phyloP scores from a whole-genome alignment of 2,797 vertebrate species.

The Anableps anableps region DNA sequence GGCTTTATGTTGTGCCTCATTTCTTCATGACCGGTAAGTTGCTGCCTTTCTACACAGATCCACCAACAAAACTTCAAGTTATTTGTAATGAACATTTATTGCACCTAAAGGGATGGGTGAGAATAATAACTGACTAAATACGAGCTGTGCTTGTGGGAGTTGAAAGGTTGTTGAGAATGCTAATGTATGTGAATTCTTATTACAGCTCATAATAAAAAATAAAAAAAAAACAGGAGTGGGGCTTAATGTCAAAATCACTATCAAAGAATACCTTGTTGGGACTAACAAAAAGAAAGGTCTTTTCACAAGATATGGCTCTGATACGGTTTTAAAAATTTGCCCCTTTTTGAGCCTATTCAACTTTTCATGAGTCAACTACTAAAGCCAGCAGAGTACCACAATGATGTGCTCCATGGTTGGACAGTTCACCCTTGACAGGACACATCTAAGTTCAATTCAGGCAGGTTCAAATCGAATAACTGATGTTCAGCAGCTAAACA shows the following conservation, averaged over 20 bases:
- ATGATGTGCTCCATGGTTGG: not conserved
- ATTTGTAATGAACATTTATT: not conserved
- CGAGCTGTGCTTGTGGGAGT: not conserved
- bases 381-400: not conserved
- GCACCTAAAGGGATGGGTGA: not conserved
- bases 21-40: conserved; percentile 14
- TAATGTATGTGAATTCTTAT: not conserved
- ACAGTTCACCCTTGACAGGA: not conserved
- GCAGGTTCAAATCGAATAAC: not conserved
- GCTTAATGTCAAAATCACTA: not conserved
- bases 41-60: not conserved
- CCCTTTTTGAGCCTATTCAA: not conserved
- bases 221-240: not conserved
- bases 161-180: not conserved
- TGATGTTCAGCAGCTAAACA: not conserved
- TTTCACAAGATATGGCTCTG: not conserved
- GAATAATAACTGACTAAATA: not conserved
- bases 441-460: not conserved
- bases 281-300: not conserved
- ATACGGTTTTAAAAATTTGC: not conserved
- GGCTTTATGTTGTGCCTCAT: conserved; percentile 20
- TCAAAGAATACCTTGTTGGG: not conserved
- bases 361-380: not conserved
- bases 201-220: not conserved
- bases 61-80: not conserved